Conservation (phyloP, 2,888 invertebrate genomes). For the Enchytraeus crypticus region DNA sequence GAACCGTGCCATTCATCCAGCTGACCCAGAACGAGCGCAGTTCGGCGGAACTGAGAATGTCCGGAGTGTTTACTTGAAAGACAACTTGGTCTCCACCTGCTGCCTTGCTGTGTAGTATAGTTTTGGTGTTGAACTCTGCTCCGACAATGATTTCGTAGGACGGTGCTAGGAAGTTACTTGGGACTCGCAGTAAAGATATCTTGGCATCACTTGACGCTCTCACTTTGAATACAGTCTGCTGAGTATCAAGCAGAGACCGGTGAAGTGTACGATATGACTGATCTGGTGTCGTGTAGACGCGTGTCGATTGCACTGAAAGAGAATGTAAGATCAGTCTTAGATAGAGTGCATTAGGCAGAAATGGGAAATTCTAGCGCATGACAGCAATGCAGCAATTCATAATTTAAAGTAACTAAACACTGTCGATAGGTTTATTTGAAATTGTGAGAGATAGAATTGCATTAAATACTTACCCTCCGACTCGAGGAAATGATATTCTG, state of each 20-base stretch:
- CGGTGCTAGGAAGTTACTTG: neutral
- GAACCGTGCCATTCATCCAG: neutral
- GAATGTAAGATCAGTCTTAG: neutral
- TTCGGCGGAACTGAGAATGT: neutral
- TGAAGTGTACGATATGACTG: neutral
- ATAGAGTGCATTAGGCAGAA: too few relatives aligned
- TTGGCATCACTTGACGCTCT: constrained; percentile 5
- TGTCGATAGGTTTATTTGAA: too few relatives aligned
- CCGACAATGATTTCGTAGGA: constrained; percentile 7
- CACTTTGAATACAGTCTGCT: constrained; percentile 1
- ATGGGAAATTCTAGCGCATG: too few relatives aligned
- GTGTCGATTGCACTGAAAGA: neutral
- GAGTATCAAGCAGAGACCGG: neutral
- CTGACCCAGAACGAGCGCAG: constrained; percentile 12
- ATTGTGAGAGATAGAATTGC: too few relatives aligned
- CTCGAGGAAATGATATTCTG: constrained; percentile 1
- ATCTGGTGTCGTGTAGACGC: neutral
- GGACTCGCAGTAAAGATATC: constrained; percentile 3
- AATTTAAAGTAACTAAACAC: too few relatives aligned
- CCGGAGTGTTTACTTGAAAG: neutral
- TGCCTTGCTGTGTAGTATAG: neutral
- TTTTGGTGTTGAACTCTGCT: neutral
- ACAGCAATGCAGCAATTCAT: too few relatives aligned
- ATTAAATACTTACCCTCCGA: neutral
- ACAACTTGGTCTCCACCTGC: neutral